A percentile compares a stretch with the other conserved stretches of the same genome.
Evolutionary conservation across 2,797 vertebrate species (phyloP).

Genomic region (Acrossocheilus fasciatus): DNA sequence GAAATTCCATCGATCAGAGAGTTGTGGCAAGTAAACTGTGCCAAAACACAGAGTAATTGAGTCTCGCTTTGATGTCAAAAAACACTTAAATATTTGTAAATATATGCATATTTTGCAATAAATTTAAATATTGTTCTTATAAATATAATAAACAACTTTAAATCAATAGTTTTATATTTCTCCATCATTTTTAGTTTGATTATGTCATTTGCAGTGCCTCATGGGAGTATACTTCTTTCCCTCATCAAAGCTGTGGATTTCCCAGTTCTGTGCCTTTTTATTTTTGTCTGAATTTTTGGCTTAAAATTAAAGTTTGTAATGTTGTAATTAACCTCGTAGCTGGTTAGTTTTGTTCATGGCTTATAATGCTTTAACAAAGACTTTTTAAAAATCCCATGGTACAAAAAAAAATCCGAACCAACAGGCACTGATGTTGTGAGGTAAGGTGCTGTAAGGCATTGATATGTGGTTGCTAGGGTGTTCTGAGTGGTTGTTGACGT

Average conservation of each 20-base stretch:
- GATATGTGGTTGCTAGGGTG: neutral
- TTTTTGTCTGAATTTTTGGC: neutral
- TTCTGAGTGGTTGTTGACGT: neutral
- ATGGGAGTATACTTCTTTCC: too few species aligned
- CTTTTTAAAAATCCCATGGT: neutral
- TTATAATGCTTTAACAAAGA: neutral
- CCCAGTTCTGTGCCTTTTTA: neutral
- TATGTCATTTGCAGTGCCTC: too few species aligned
- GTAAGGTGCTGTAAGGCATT: neutral
- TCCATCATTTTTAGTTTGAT: too few species aligned
- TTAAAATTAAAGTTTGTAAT: neutral
- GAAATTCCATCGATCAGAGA: neutral
- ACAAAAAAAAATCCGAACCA: neutral
- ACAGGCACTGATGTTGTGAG: neutral
- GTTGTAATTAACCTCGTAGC: neutral
- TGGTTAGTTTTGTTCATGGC: neutral
- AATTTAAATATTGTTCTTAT: too few species aligned
- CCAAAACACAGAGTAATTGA: too few species aligned
- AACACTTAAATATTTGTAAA: too few species aligned
- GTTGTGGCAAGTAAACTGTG: too few species aligned
- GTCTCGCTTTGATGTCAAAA: neutral
- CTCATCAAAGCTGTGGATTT: neutral
- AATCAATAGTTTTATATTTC: too few species aligned
- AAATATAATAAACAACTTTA: too few species aligned
- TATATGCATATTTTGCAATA: too few species aligned